These are phyloP conservation scores for Xiphorhynchus elegans DNA, from an alignment of 2,113 vertebrate genomes.

Conservation along the genomic window DNA sequence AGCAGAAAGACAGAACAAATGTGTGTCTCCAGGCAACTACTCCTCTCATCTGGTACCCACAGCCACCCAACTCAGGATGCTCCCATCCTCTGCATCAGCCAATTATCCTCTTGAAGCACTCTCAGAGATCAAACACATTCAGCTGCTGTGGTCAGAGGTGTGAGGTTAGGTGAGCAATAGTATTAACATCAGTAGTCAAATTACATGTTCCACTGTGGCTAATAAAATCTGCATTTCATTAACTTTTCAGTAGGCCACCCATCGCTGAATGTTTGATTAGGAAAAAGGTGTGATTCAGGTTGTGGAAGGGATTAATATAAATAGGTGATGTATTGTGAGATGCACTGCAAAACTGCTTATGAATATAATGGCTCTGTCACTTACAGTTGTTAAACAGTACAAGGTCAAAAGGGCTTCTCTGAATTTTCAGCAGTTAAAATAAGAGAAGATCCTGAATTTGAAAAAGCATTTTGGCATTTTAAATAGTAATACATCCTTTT, in stretches of 20 bases:
- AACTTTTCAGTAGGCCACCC: conserved; percentile 1
- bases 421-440: not conserved
- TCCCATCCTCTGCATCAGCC: not conserved
- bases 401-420: not conserved
- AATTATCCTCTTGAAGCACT: conserved; percentile 14
- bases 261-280: not conserved
- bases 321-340: not conserved
- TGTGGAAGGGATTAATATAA: not conserved
- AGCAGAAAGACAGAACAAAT: not conserved
- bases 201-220: not conserved
- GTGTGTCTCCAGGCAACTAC: not conserved
- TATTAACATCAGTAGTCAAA: not conserved
- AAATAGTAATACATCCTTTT: not conserved
- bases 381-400: not conserved
- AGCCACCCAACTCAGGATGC: not conserved
- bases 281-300: not conserved
- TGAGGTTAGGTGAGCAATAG: not conserved
- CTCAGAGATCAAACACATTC: conserved; percentile 27
- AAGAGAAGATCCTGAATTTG: not conserved
- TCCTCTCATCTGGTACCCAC: not conserved
- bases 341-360: not conserved
- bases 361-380: not conserved
- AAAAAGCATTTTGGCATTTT: not conserved
- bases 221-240: conserved; percentile 43
- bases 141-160: not conserved